phyloP scores from a whole-genome alignment of 2,113 vertebrate species.

The Jacana jacana region DNA sequence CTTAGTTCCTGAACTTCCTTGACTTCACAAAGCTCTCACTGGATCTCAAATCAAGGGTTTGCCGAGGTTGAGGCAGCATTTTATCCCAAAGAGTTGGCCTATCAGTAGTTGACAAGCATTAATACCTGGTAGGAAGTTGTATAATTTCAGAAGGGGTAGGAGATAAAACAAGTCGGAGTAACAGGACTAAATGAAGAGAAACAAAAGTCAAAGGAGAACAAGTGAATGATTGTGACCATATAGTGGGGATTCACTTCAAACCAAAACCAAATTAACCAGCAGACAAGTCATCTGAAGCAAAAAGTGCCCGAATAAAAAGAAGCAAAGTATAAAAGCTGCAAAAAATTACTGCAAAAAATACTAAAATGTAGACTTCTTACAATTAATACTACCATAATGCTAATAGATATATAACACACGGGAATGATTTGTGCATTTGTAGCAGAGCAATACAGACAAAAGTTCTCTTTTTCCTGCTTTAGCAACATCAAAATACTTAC shows the following conservation, averaged over 20 bases:
- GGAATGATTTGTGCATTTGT: background rate
- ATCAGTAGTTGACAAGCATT: background rate
- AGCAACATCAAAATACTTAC: background rate
- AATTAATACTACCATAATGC: background rate
- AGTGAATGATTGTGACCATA: background rate
- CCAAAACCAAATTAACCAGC: background rate
- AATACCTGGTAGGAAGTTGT: background rate
- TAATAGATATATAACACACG: background rate
- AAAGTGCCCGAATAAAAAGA: background rate
- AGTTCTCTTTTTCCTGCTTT: background rate
- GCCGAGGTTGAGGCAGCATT: background rate
- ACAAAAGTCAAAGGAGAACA: background rate
- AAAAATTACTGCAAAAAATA: background rate
- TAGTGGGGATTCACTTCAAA: background rate
- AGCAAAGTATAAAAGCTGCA: background rate
- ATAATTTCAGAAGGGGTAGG: background rate
- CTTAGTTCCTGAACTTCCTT: background rate
- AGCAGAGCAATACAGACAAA: background rate
- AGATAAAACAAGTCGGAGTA: background rate
- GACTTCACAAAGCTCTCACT: background rate
- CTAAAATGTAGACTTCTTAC: background rate
- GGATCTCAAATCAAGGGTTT: background rate
- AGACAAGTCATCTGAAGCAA: background rate
- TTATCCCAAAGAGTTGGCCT: background rate
- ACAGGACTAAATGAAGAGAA: background rate